Base-by-base conservation (phyloP, 1,140 invertebrate genomes). In the Drosophila biarmipes region DNA sequence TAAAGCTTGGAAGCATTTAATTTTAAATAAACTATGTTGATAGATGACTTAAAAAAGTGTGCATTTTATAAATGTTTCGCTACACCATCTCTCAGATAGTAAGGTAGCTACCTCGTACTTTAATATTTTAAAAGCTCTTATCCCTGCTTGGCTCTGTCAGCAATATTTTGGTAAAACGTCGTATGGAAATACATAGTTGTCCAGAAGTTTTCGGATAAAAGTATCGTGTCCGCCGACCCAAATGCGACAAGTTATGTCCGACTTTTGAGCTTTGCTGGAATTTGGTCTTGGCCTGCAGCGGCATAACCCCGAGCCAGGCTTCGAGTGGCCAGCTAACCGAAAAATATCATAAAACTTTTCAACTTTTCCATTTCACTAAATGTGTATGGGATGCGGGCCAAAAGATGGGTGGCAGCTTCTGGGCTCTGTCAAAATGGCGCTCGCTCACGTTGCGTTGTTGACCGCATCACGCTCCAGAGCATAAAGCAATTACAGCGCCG, bases 261-360 rank as follows among this genome's bases (percentile, higher is more conserved):
- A 51, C 63, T 31, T 67, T 67, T 37, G 29, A 62, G 63, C 58
- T 42, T 17, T 1, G 17, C 17, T 43, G 40, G 17, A 43, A 11
- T 43, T 34, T 48, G 17, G 17, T 34, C 31, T 34, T 8, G 2
- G 55, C 40, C 38, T 63, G 24, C 46, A 57, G 11, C 21, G 27
- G 14, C 40, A 55, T 48, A 43, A 63, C 59, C 66, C 51, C 43
- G 45, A 45, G 73, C 55, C 31, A 74, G 21, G 68, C 74, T 87
- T 87, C 73, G 74, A 74, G 73, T 67, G 63, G 55, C 68, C 76
- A 66, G 64, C 40, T 48, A 38, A 69, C 63, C 66, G 17, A 69
- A 71, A 77, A 81, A 86, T 81, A 86, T 87, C 74, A 74, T 87
- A 87, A 82, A 87, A 87, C 61, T 86, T 86, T 87, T 66, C 21